phyloP scores from a whole-genome alignment of 1,140 invertebrate species.

The Drosophila leontia region DNA sequence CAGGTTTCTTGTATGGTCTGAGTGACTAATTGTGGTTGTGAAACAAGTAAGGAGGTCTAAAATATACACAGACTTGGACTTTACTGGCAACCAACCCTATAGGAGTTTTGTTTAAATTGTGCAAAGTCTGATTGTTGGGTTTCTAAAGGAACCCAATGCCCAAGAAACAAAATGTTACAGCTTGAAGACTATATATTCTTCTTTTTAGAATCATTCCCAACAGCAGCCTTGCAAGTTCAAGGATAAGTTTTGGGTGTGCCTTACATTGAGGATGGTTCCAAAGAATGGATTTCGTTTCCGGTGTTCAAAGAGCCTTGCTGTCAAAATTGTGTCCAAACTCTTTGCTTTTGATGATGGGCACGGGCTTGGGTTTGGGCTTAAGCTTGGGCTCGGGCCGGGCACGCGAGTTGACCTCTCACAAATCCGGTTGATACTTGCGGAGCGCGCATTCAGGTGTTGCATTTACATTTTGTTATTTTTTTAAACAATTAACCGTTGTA shows the following conservation, averaged over 20 bases:
- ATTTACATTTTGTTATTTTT: slow-evolving; percentile 39
- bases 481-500: slow-evolving; percentile 62
- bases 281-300: not conserved
- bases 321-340: slow-evolving; percentile 11
- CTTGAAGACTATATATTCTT: not conserved
- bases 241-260: not conserved
- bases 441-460: slow-evolving; percentile 38
- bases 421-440: slow-evolving; percentile 44
- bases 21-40: slow-evolving; percentile 2
- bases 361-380: not conserved
- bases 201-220: not conserved
- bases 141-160: not conserved
- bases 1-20: not conserved
- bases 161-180: not conserved
- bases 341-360: slow-evolving; percentile 7
- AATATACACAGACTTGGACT: too few relatives aligned
- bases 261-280: not conserved
- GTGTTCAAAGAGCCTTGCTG: not conserved
- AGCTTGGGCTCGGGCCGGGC: not conserved
- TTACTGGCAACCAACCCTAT: not conserved
- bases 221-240: not conserved
- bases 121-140: not conserved
- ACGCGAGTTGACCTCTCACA: slow-evolving; percentile 33
- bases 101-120: not conserved
- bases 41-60: not conserved